Base-by-base conservation (phyloP, 2,113 vertebrate species). In the Sapajus apella region DNA sequence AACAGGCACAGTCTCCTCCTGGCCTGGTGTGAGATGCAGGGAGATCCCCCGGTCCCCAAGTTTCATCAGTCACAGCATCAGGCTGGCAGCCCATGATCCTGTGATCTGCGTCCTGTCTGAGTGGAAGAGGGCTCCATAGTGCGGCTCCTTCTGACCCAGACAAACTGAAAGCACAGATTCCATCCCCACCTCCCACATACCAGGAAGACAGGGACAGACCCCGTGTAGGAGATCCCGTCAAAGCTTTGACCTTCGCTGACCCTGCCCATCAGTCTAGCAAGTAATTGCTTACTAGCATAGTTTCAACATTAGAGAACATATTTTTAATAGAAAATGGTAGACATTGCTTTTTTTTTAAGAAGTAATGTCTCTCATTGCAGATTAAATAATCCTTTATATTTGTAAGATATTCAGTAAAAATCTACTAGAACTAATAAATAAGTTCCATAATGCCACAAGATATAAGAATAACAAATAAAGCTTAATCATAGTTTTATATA, bases 101-200 rank as follows among this genome's bases (percentile, higher is more conserved):
- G 11, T 45, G 20, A 30, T 14, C 87, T 14, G 11, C 32, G n/a
- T 47, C 30, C 9, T 9, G 1, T 17, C 40, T 50, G 43, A 8
- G 4, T 35, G 68, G 68, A 2, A 11, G 0, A 5, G 37, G 6
- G 17, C 58, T 9, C 6, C 3, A 13, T 27, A 8, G 11, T 3
- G 6, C 77, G 55, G 77, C 35, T 70, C 7, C 35, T 20, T 20
- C 68, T 37, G 35, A 9, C 8, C 68, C 35, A n/a, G 68, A 40
- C 16, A 70, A 18, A 20, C 35, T n/a, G 9, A 70, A n/a, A 18
- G 68, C 27, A 17, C 35, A n/a, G 3, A 8, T 20, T n/a, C 17
- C 8, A 3, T 18, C 17, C 35, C 68, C 35, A 70, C 7, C 58
- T 61, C 10, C 58, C 25, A 4, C 3, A 18, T n/a, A n/a, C 35